Evolutionary conservation across 2,888 invertebrate genomes (phyloP).

Genomic region (Lycia hirtaria): DNA sequence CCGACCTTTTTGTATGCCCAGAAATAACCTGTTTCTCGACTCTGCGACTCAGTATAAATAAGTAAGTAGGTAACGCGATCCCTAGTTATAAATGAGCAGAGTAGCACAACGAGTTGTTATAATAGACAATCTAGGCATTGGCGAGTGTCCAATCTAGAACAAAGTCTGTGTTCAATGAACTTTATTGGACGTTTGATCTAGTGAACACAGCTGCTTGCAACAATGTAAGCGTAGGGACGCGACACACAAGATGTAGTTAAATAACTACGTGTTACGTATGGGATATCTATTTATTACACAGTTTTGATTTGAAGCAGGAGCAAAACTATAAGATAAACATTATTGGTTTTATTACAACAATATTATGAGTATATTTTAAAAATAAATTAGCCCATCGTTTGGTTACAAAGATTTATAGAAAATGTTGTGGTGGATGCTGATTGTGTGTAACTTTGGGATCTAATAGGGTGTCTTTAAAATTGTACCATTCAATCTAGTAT

Average conservation of each 20-base stretch:
- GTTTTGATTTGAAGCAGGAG: not conserved
- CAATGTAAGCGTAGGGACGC: not conserved
- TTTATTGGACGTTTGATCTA: conserved; percentile 26
- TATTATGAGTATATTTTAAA: no score
- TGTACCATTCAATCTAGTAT: no score
- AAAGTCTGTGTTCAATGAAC: conserved; percentile 35
- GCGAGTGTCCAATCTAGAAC: conserved; percentile 30
- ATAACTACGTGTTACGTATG: not conserved
- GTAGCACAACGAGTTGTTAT: conserved; percentile 18
- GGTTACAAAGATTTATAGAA: no score
- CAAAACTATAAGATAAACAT: no score
- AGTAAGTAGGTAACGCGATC: conserved; percentile 16
- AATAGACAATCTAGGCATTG: conserved; percentile 29
- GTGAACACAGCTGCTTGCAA: conserved; percentile 3
- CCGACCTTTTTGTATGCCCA: not conserved
- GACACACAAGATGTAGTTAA: not conserved
- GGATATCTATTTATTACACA: not conserved
- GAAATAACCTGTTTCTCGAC: not conserved
- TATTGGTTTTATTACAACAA: no score
- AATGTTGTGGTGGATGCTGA: no score
- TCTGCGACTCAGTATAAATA: conserved; percentile 18
- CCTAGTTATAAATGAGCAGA: conserved; percentile 22
- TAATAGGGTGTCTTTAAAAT: no score
- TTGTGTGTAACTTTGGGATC: no score
- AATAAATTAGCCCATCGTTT: no score